Evolutionary conservation across 2,113 vertebrate species (phyloP).

Genomic region (Grallaria varia): DNA sequence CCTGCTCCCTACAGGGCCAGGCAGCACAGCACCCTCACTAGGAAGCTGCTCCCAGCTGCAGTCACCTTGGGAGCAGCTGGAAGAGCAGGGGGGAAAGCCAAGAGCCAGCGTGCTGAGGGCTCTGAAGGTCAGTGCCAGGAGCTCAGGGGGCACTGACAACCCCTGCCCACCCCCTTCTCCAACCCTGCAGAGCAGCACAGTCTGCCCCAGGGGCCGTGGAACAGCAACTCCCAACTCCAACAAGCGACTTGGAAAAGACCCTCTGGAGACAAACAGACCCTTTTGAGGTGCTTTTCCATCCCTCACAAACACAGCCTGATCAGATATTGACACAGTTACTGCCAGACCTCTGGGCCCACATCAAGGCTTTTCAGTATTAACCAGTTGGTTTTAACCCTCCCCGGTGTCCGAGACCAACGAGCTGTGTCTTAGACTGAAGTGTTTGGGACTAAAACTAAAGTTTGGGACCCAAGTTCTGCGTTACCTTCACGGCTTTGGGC

Average conservation of each 20-base stretch:
- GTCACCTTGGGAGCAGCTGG: background rate
- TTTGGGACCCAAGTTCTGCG: background rate
- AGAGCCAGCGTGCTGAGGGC: background rate
- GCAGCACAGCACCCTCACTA: background rate
- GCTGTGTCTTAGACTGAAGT: too few relatives aligned
- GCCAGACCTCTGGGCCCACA: background rate
- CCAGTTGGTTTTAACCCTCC: background rate
- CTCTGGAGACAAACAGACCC: background rate
- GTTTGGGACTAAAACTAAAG: too few relatives aligned
- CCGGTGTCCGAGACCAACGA: too few relatives aligned
- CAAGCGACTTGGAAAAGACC: too few relatives aligned
- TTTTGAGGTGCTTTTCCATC: background rate
- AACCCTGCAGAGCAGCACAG: background rate
- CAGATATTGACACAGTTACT: background rate
- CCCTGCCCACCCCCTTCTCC: background rate
- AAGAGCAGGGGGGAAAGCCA: background rate
- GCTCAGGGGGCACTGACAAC: background rate
- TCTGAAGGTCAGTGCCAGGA: background rate
- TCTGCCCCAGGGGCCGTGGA: background rate
- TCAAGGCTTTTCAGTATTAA: background rate
- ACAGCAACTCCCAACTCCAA: background rate
- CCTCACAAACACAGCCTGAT: too few relatives aligned
- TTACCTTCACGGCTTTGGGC: constrained; percentile 75
- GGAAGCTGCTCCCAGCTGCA: background rate
- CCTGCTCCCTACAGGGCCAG: background rate